Evolutionary conservation across 2,888 invertebrate species (phyloP).

Genomic region (Pandemis heparana): DNA sequence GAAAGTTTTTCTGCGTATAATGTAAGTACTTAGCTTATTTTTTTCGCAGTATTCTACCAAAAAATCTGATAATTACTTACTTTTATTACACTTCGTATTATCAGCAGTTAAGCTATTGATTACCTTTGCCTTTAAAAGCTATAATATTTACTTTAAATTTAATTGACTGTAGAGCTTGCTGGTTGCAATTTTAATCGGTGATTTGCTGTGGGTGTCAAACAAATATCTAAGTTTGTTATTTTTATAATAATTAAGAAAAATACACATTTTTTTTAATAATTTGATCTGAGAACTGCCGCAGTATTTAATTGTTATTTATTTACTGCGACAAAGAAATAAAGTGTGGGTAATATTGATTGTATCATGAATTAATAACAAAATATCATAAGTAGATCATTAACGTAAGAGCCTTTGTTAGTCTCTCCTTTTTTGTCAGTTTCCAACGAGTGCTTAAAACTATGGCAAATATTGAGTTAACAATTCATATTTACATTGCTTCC

Average conservation of each 20-base stretch:
- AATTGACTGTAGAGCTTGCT: too few relatives aligned
- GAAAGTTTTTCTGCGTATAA: slow-evolving; percentile 54
- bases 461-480: slow-evolving; percentile 3
- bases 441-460: neutral
- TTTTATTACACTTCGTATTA: neutral
- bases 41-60: slow-evolving; percentile 15
- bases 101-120: neutral
- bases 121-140: too few relatives aligned
- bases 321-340: neutral
- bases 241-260: too few relatives aligned
- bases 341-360: neutral
- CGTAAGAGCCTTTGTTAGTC: neutral
- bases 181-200: too few relatives aligned
- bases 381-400: neutral
- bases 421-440: neutral
- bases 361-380: neutral
- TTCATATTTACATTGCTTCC: slow-evolving; percentile 5
- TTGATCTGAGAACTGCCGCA: neutral
- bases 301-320: neutral
- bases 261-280: too few relatives aligned
- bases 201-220: too few relatives aligned
- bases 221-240: too few relatives aligned
- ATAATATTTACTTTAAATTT: too few relatives aligned
- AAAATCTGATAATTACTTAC: neutral
- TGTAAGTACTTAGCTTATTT: slow-evolving; percentile 52